phyloP scores from a whole-genome alignment of 2,113 vertebrate species.

The Mohoua ochrocephala region DNA sequence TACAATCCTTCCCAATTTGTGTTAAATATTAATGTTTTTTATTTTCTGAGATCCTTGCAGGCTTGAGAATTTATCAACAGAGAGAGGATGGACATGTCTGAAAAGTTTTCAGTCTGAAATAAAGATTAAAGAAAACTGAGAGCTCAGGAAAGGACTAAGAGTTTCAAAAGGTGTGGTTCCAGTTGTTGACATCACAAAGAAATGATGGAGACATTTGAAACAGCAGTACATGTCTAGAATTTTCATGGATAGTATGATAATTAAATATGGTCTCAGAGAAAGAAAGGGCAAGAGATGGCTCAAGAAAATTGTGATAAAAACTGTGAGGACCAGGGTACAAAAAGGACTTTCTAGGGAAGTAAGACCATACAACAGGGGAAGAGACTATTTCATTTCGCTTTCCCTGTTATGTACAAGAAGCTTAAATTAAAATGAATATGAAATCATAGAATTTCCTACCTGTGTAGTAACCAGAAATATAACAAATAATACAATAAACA shows the following conservation, averaged over 20 bases:
- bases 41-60: neutral
- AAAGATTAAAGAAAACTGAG: neutral
- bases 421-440: neutral
- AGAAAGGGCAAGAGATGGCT: neutral
- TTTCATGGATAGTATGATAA: neutral
- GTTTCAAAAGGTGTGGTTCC: neutral
- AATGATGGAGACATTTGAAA: neutral
- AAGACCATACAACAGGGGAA: neutral
- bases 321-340: neutral
- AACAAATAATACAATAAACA: neutral
- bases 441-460: neutral
- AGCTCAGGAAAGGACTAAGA: neutral
- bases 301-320: neutral
- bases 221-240: neutral
- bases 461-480: neutral
- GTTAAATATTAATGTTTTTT: neutral
- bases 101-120: neutral
- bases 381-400: neutral
- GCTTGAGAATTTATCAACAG: neutral
- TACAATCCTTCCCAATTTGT: neutral
- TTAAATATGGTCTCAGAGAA: neutral
- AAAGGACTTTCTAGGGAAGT: neutral
- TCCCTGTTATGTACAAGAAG: neutral
- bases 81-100: neutral
- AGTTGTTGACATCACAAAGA: neutral